Conservation (phyloP, 2,888 invertebrate species). For the Apoda limacodes region DNA sequence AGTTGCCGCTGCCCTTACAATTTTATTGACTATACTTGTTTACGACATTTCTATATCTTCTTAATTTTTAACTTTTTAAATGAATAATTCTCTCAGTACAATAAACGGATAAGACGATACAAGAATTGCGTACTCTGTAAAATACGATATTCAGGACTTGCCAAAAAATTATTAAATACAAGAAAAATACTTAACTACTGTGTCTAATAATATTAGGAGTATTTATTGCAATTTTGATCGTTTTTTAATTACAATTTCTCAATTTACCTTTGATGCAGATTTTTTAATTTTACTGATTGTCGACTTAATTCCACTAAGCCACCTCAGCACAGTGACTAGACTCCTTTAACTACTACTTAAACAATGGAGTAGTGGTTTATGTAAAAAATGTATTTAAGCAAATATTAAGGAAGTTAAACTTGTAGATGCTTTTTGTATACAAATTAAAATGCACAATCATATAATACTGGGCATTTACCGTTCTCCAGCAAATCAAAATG, state of each 20-base stretch:
- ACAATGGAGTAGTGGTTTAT: constrained; percentile 5
- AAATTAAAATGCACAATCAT: neutral
- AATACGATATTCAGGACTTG: no score
- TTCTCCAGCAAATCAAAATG: constrained; percentile 3
- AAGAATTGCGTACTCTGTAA: neutral
- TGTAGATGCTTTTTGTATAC: constrained; percentile 4
- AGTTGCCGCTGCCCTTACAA: no score
- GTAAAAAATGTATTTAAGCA: constrained; percentile 1
- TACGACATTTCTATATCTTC: no score
- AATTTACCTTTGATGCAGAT: constrained; percentile 4
- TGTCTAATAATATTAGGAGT: constrained; percentile 5
- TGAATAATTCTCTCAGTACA: no score
- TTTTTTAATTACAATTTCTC: neutral
- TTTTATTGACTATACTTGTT: no score
- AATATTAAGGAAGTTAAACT: constrained; percentile 3
- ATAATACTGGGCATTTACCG: constrained; percentile 6
- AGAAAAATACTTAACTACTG: neutral
- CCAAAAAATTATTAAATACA: constrained; percentile 1
- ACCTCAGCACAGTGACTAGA: constrained; percentile 1
- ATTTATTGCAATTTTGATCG: constrained; percentile 3
- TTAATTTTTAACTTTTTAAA: no score
- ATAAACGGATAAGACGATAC: neutral
- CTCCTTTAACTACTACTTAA: constrained; percentile 1
- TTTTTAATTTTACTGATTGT: constrained; percentile 5
- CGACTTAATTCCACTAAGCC: constrained; percentile 3